These are phyloP conservation scores for Bradypodion pumilum DNA, from an alignment of 2,797 vertebrate species.

Conservation along the genomic window DNA sequence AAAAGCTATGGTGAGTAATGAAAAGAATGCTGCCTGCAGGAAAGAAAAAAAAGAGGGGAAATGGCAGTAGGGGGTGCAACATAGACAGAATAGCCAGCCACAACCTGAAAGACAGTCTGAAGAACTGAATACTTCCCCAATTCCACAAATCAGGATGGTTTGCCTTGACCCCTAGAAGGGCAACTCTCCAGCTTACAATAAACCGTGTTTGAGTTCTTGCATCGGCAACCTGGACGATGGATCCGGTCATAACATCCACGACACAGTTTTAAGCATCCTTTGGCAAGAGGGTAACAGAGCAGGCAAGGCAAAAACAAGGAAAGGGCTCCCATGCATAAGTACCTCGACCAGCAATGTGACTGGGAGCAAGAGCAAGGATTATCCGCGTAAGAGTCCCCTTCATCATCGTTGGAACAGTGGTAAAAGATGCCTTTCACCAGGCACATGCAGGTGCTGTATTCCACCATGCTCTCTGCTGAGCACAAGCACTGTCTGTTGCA, in stretches of 20 bases:
- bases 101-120: constrained; percentile 70
- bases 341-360: constrained; percentile 93
- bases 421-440: constrained; percentile 96
- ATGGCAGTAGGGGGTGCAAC: constrained; percentile 44
- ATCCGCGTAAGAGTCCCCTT: constrained; percentile 92
- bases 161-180: constrained; percentile 81
- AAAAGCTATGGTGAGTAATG: constrained; percentile 25
- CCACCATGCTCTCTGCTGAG: constrained; percentile 92
- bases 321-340: constrained; percentile 95
- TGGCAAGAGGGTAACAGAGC: constrained; percentile 94
- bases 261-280: constrained; percentile 89
- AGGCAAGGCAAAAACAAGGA: constrained; percentile 91
- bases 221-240: constrained; percentile 91
- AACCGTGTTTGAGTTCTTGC: constrained; percentile 97
- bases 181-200: constrained; percentile 97
- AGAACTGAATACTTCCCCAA: constrained; percentile 56
- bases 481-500: constrained; percentile 93
- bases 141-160: constrained; percentile 87
- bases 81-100: constrained; percentile 71
- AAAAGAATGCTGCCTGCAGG: constrained; percentile 26
- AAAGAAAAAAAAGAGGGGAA: constrained; percentile 65
- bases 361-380: constrained; percentile 94
- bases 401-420: constrained; percentile 95
- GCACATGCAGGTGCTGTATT: constrained; percentile 97
- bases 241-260: constrained; percentile 89